Base-by-base conservation (phyloP, 2,797 vertebrate species). In the Gallinago solitaria region DNA sequence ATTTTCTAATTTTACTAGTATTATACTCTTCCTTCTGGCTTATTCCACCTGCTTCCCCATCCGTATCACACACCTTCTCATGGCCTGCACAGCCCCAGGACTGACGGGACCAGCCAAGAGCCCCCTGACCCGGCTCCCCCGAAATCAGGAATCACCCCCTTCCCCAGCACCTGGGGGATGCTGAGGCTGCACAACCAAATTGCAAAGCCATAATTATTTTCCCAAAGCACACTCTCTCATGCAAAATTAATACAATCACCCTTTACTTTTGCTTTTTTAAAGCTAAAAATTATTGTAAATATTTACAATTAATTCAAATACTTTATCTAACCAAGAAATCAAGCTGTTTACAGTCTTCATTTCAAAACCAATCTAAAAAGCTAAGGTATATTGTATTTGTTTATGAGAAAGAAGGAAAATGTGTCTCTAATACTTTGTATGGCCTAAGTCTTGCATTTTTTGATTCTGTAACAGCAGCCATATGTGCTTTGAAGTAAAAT, bases 401-500 rank as follows among this genome's bases (percentile, higher is more conserved):
- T 92, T 77, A 65, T 43, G 83, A 89, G 70, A 67, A 43, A 76
- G 64, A 47, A 82, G 67, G 93, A 95, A 95, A 93, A 92, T 91
- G 87, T 94, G 95, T 82, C 94, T 95, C 95, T 69, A 92, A 98
- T 98, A 98, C 97, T 98, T 97, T 92, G 96, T 95, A 96, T 88
- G 94, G 97, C 97, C 94, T 75, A 97, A 98, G 94, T 94, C 96
- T 96, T 96, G 96, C 96, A 96, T 98, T 97, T 97, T 97, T 97
- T 97, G 96, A 97, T 98, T 98, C 97, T 96, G 94, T 98, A 98
- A 98, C 96, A 97, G 95, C 97, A 97, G 98, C 98, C 98, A 98
- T 97, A 98, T 98, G 98, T 98, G 96, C 97, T 99, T 98, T 98
- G 98, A 99, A 98, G 98, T 98, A 96, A 95, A 97, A 96, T 97